A percentile compares a stretch with the other conserved stretches of the same genome.
Evolutionary conservation across 2,797 vertebrate genomes (phyloP).

Genomic region (Phaenicophaeus curvirostris): DNA sequence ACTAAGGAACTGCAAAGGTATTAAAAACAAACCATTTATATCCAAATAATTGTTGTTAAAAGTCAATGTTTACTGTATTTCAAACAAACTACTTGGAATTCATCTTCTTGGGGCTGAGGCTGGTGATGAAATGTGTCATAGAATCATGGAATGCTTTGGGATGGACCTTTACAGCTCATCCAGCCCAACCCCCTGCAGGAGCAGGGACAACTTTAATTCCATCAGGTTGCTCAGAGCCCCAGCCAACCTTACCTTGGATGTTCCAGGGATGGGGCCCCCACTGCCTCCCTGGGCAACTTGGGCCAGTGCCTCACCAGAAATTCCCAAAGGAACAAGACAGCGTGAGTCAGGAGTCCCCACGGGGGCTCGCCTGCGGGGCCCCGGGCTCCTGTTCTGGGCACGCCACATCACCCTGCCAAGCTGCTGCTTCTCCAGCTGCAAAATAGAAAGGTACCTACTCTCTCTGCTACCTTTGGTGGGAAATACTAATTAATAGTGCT

Average conservation of each 20-base stretch:
- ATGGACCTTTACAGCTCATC: no score
- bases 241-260: no score
- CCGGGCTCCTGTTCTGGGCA: neutral
- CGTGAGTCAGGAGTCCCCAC: neutral
- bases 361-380: rapidly evolving
- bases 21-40: slow-evolving; percentile 43
- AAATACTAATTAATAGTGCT: neutral
- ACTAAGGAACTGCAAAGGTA: slow-evolving; percentile 31
- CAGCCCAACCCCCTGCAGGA: no score
- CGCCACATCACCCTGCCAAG: rapidly evolving
- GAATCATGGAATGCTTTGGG: no score
- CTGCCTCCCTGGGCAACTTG: no score
- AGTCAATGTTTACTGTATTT: slow-evolving; percentile 23
- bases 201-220: no score
- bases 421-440: neutral
- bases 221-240: no score
- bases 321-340: neutral
- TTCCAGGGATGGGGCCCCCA: no score
- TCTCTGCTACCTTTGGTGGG: neutral
- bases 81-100: slow-evolving; percentile 26
- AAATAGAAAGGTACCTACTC: neutral
- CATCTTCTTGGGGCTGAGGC: neutral
- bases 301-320: no score
- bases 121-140: neutral
- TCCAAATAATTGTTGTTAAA: slow-evolving; percentile 55